phyloP scores from a whole-genome alignment of 2,797 vertebrate species.

The Bufotes viridis region DNA sequence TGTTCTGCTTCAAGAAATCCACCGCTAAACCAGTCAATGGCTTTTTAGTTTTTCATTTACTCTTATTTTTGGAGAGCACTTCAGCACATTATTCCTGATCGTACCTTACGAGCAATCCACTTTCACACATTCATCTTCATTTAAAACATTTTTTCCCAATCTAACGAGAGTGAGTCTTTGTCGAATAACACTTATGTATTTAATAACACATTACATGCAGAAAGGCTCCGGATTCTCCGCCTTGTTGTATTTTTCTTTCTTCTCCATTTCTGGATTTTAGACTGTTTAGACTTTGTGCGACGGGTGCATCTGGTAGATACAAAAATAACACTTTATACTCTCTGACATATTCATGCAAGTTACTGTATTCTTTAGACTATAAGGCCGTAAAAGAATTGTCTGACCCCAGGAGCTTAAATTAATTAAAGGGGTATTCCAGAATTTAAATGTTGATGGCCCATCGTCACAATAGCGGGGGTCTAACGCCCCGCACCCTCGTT shows the following conservation, averaged over 20 bases:
- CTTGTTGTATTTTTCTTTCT: neutral
- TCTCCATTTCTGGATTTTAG: neutral
- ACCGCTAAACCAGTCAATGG: conserved; percentile 20
- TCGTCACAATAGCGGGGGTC: too few relatives aligned
- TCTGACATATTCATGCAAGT: neutral
- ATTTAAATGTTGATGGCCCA: too few relatives aligned
- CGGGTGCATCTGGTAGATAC: neutral
- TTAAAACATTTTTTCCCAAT: conserved; percentile 19
- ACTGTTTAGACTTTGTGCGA: neutral
- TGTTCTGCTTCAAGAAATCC: conserved; percentile 48
- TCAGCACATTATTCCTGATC: conserved; percentile 19
- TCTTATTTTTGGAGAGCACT: conserved; percentile 31
- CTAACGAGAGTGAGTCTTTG: neutral
- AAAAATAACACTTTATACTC: neutral
- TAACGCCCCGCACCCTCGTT: too few relatives aligned
- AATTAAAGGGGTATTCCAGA: too few relatives aligned
- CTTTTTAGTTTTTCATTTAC: conserved; percentile 47
- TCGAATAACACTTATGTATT: conserved; percentile 16
- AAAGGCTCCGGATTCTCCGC: conserved; percentile 6
- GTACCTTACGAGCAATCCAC: neutral
- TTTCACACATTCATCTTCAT: conserved; percentile 40
- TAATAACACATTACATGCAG: conserved; percentile 26
- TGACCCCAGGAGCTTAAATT: too few relatives aligned
- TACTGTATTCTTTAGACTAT: neutral
- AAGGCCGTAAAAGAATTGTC: neutral